Conservation (phyloP, 2,888 invertebrate species). For the Megamerina dolium region DNA sequence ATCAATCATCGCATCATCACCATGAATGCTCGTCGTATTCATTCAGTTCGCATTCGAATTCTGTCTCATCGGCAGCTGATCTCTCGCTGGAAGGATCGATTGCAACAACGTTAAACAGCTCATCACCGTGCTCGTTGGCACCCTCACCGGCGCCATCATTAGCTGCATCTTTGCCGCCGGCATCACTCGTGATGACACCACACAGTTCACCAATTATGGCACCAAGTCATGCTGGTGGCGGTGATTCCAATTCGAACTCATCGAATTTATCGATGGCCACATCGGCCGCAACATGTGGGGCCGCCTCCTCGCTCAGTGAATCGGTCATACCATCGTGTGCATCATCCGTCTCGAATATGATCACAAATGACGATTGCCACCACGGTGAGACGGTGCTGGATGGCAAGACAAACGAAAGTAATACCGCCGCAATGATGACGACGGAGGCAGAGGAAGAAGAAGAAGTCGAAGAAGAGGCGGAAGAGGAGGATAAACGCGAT, state of each 20-base stretch:
- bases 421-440: conserved; percentile 20
- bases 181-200: conserved; percentile 14
- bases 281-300: conserved; percentile 12
- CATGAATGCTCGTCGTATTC: conserved; percentile 31
- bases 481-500: conserved; percentile 29
- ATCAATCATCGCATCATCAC: conserved; percentile 2
- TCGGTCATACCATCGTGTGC: conserved; percentile 38
- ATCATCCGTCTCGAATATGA: conserved; percentile 16
- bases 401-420: conserved; percentile 1
- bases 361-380: no score
- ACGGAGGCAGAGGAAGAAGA: conserved; percentile 24
- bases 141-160: conserved; percentile 35
- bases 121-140: conserved; percentile 49
- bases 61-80: conserved; percentile 38
- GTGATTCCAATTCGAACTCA: conserved; percentile 18
- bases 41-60: conserved; percentile 33
- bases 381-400: no score
- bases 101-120: conserved; percentile 48
- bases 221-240: conserved; percentile 10
- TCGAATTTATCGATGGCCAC: conserved; percentile 11
- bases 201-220: conserved; percentile 18
- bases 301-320: conserved; percentile 30
- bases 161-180: no score
- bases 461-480: no score
- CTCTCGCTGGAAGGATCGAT: conserved; percentile 47